Conservation (phyloP, 2,797 vertebrate genomes). For the Petrocephalus schoutedeni region DNA sequence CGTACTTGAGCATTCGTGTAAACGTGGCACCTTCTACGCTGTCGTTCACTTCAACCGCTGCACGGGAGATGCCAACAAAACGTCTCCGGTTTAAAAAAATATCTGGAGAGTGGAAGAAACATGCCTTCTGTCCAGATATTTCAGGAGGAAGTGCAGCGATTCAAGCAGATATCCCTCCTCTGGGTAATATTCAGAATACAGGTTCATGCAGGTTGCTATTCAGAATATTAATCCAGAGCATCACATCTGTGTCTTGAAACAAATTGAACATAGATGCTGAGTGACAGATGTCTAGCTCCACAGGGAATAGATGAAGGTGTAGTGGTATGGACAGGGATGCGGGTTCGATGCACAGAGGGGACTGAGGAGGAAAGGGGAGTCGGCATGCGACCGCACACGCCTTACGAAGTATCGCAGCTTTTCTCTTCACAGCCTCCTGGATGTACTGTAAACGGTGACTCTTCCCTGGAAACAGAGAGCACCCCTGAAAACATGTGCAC, state of each 20-base stretch:
- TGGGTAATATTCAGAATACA: slow-evolving; percentile 34
- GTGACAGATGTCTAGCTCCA: slow-evolving; percentile 32
- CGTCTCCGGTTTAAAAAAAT: slow-evolving; percentile 19
- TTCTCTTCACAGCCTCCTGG: slow-evolving; percentile 69
- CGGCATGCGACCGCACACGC: slow-evolving; percentile 64
- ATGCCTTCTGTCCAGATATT: slow-evolving; percentile 40
- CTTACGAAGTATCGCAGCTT: slow-evolving; percentile 70
- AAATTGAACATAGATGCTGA: slow-evolving; percentile 40
- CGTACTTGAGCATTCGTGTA: not conserved
- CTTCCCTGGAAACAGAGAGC: slow-evolving; percentile 65
- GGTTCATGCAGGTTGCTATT: slow-evolving; percentile 38
- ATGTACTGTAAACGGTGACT: slow-evolving; percentile 63
- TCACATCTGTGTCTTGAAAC: slow-evolving; percentile 28
- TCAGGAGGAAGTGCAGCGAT: slow-evolving; percentile 28
- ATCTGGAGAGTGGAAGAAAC: slow-evolving; percentile 19
- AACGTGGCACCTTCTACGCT: not conserved
- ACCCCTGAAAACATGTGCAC: slow-evolving; percentile 45
- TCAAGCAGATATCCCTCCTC: slow-evolving; percentile 17
- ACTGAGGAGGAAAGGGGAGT: slow-evolving; percentile 14
- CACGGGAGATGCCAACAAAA: not conserved
- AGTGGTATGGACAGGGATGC: not conserved
- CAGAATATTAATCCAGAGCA: slow-evolving; percentile 34
- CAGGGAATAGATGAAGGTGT: slow-evolving; percentile 22
- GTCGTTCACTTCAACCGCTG: not conserved
- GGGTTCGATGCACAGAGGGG: slow-evolving; percentile 36